Evolutionary conservation across 2,113 vertebrate genomes (phyloP), one percentile per base, ranked within the genome.

Genomic region (Maccullochella peelii): DNA sequence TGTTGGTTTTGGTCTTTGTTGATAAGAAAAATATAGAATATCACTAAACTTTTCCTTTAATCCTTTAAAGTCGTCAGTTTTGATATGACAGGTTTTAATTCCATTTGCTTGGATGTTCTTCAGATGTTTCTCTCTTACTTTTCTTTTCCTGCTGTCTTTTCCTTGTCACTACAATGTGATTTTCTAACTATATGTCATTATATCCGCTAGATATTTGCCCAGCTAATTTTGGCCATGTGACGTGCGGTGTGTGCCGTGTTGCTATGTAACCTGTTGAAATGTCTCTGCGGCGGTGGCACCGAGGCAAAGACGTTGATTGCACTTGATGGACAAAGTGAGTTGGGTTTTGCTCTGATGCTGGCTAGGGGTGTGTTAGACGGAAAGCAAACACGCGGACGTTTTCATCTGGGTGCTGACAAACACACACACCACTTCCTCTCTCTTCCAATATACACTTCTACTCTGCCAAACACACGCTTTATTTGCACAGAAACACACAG

Each of bases 381-480:
- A 76, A 54, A 73, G 81, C 79, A 91, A 88, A 91, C 87, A 86
- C 1, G 23, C 33, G 33, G 84, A 67, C 66, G 77, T 86, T 93
- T 93, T 93, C 89, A 90, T 93, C 85, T 68, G 86, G 87, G 18
- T 44, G 14, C 79, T 88, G 54, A 89, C 87, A 86, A 70, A 87
- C 70, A 74, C 83, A 72, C 77, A 72, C 86, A 25, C 33, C 50
- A 21, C 79, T 75, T 76, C 86, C 67, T 61, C 75, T 47, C 55
- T 79, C 68, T 63, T 83, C 70, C 78, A 81, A 83, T 82, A 68
- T 47, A 85, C 55, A 73, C 77, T 58, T 33, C n/a, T 20, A 30
- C 59, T 57, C 36, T 73, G 42, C 52, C 65, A 84, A 74, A 77
- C 76, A 77, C 38, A 61, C 38, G 2, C 47, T 67, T 68, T 68